Percentiles rank a stretch among this genome's conserved stretches.
These are phyloP conservation scores for Strix aluco DNA, from an alignment of 2,113 vertebrate species.

Conservation along the genomic window DNA sequence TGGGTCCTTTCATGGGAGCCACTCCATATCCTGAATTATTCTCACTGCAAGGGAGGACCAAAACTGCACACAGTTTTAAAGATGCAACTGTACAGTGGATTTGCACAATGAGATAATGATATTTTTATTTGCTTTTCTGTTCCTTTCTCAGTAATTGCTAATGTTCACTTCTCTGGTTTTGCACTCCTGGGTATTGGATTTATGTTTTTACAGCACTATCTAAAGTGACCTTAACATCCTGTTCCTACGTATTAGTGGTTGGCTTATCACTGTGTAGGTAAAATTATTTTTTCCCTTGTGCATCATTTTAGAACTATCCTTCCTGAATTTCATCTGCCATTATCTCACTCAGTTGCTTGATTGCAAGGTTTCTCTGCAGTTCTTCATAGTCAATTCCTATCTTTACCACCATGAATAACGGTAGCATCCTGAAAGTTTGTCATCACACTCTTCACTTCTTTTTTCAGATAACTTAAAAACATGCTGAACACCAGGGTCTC, in stretches of 20 bases:
- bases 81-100: background rate
- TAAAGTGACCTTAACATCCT: background rate
- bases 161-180: background rate
- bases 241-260: background rate
- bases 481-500: background rate
- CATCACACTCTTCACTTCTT: background rate
- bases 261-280: background rate
- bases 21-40: background rate
- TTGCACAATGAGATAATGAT: background rate
- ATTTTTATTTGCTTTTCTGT: background rate
- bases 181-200: background rate
- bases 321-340: slow-evolving; percentile 2
- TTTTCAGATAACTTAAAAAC: slow-evolving; percentile 8
- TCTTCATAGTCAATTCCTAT: background rate
- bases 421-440: background rate
- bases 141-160: background rate
- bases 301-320: background rate
- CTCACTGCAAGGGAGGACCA: background rate
- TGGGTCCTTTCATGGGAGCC: background rate
- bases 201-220: background rate
- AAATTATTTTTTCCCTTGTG: slow-evolving; percentile 15
- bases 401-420: slow-evolving; percentile 6
- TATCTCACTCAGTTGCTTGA: slow-evolving; percentile 10
- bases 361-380: background rate
- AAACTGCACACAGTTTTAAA: background rate